Base-by-base conservation (phyloP, 2,113 vertebrate genomes). In the Ardeotis arabs region DNA sequence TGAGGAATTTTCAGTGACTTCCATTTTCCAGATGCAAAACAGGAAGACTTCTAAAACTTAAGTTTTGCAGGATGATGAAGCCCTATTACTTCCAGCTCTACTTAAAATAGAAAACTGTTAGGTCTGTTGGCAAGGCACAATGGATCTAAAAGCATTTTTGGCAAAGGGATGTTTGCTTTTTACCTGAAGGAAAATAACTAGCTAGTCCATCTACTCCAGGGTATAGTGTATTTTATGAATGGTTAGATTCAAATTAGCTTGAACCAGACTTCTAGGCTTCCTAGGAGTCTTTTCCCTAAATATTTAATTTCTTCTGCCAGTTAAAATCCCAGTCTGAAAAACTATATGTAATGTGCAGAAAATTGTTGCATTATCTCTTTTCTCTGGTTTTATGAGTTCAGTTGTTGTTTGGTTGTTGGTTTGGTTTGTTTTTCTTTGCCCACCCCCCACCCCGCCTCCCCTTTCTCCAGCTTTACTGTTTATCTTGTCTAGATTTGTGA, bases 191-290 rank as follows among this genome's bases (percentile, higher is more conserved):
- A 90, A 93, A 90, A 92, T 89, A 92, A 75, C 68, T 89, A 93
- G 69, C 88, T 89, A 88, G 90, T 94, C 93, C 93, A 90, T 96
- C 90, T 87, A 89, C 90, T 95, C 90, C 73, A 84, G 94, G 83
- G 94, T 90, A 93, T 81, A 90, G 79, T 81, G 83, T 90, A 92
- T 96, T 97, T 97, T 96, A 95, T 96, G 96, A 96, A 95, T 96
- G 96, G 96, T 95, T 97, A 90, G 60, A 94, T 96, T 93, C 92
- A 95, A 75, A 96, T 96, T 70, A 35, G 80, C 78, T 89, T 92
- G 83, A 93, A 90, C 66, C 69, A 96, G 90, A 95, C 95, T 93
- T 94, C 44, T 56, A 80, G 90, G 60, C 95, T 96, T 96, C 88
- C 80, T 92, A 84, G 76, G 90, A 95, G 86, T 84, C 80, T 92